phyloP scores from a whole-genome alignment of 2,888 invertebrate genomes.

The Megaustenia siamemsis region DNA sequence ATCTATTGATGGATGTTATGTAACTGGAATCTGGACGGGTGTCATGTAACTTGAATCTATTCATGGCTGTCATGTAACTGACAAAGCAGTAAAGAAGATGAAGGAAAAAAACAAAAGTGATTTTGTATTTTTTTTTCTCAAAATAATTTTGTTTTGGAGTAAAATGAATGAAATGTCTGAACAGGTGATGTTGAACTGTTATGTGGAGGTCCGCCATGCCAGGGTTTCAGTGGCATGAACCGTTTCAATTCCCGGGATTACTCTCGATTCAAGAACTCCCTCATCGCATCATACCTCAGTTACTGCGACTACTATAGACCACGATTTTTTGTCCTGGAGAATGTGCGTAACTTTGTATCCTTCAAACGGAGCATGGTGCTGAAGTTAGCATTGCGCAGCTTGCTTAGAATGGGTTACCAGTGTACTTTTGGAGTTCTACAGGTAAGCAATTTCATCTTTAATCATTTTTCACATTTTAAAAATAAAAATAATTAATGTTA shows the following conservation, averaged over 20 bases:
- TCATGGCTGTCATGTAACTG: no score
- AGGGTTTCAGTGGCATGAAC: slow-evolving; percentile 94
- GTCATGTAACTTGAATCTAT: no score
- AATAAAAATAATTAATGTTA: no score
- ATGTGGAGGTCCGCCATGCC: slow-evolving; percentile 93
- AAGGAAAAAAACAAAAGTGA: no score
- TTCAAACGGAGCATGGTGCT: slow-evolving; percentile 90
- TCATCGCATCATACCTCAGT: slow-evolving; percentile 89
- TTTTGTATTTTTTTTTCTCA: no score
- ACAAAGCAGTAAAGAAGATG: no score
- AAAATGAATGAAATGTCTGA: no score
- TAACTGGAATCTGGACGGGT: no score
- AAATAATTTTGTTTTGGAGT: no score
- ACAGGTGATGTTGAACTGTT: slow-evolving; percentile 89
- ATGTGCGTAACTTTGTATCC: slow-evolving; percentile 91
- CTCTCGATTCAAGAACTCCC: slow-evolving; percentile 91
- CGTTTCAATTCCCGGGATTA: slow-evolving; percentile 91
- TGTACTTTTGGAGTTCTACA: slow-evolving; percentile 90
- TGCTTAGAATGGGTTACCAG: slow-evolving; percentile 92
- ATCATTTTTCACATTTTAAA: background rate
- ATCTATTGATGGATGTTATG: no score
- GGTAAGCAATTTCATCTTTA: background rate
- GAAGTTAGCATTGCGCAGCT: slow-evolving; percentile 87
- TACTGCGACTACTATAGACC: slow-evolving; percentile 93
- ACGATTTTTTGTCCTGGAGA: slow-evolving; percentile 90